Conservation (phyloP, 2,113 vertebrate genomes). For the Dicrurus megarhynchus region DNA sequence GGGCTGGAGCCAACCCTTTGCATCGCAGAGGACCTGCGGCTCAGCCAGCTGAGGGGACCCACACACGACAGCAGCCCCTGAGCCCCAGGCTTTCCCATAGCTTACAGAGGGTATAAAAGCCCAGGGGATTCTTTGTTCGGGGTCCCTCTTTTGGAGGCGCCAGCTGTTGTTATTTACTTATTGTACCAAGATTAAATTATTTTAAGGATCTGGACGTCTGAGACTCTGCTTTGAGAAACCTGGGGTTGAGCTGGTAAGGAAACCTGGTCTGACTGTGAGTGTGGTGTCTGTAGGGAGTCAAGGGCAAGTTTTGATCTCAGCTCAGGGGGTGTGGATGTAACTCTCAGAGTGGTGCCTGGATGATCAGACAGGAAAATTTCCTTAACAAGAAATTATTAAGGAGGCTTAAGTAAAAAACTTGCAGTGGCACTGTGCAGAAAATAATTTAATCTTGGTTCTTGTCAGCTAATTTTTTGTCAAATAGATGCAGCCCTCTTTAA, state of each 20-base stretch:
- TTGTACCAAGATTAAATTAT: neutral
- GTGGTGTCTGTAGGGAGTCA: neutral
- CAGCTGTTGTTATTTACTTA: neutral
- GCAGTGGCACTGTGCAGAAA: neutral
- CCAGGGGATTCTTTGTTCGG: neutral
- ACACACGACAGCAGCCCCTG: accelerated
- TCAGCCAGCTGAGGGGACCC: neutral
- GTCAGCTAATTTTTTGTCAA: neutral
- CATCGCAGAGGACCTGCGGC: accelerated
- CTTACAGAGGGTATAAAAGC: neutral
- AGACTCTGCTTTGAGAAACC: neutral
- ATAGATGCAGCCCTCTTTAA: neutral
- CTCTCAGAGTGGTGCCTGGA: neutral
- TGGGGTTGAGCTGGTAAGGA: neutral
- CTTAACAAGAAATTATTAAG: neutral
- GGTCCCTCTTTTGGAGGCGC: neutral
- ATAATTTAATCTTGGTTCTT: neutral
- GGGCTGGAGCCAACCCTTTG: neutral
- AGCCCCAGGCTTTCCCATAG: too few relatives aligned
- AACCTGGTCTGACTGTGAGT: too few relatives aligned
- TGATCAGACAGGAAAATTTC: neutral
- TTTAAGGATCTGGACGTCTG: neutral
- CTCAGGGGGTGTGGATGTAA: neutral
- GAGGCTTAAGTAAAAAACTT: neutral
- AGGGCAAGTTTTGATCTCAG: neutral